phyloP scores from a whole-genome alignment of 2,888 invertebrate genomes.

The Tuberolachnus salignus region DNA sequence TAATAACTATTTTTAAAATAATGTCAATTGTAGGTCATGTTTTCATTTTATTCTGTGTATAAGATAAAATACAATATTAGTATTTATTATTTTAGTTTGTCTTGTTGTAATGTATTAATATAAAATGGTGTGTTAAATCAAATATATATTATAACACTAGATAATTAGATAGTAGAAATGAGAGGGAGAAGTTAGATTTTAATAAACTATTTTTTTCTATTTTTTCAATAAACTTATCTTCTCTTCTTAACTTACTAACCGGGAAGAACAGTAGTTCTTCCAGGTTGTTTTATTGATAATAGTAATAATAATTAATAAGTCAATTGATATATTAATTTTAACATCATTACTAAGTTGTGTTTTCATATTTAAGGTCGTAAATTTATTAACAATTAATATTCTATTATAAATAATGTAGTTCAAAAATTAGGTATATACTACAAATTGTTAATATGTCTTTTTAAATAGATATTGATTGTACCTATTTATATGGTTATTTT shows the following conservation, averaged over 20 bases:
- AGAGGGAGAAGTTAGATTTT: conserved; percentile 16
- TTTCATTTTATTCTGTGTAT: no score
- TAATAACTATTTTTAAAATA: no score
- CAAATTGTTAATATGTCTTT: not conserved
- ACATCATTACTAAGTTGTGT: not conserved
- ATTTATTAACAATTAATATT: no score
- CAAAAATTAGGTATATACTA: not conserved
- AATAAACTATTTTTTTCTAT: conserved; percentile 10
- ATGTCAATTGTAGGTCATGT: no score
- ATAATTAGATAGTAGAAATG: not conserved
- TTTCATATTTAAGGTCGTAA: conserved; percentile 6
- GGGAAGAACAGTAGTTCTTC: no score
- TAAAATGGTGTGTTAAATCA: no score
- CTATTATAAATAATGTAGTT: no score
- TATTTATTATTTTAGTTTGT: no score
- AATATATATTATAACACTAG: no score
- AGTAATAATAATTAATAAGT: not conserved
- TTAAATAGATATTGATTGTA: not conserved
- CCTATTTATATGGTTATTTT: not conserved
- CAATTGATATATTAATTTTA: conserved; percentile 23
- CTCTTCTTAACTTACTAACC: no score
- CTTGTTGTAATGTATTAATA: no score
- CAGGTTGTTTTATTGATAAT: conserved; percentile 6
- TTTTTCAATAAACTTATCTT: not conserved
- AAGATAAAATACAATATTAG: no score